These are phyloP conservation scores for Prochilodus magdalenae DNA, from an alignment of 2,113 vertebrate species.

Conservation along the genomic window DNA sequence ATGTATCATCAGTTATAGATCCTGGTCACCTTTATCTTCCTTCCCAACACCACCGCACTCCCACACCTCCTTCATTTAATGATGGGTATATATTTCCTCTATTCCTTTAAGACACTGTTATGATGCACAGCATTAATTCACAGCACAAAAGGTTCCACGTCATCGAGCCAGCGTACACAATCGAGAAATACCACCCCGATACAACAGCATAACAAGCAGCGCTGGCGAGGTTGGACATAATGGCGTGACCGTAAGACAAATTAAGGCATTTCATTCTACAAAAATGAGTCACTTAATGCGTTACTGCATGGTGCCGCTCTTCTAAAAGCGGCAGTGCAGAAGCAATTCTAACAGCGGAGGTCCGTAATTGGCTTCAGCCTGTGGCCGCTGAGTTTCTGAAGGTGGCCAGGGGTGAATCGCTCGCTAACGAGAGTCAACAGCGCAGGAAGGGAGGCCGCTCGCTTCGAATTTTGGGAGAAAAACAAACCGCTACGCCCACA, in stretches of 20 bases:
- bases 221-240: background rate
- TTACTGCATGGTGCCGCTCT: background rate
- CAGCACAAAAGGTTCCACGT: no score
- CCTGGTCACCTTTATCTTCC: no score
- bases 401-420: background rate
- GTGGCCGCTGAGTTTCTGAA: constrained; percentile 5
- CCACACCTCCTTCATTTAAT: no score
- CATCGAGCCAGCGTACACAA: no score
- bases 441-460: background rate
- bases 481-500: background rate
- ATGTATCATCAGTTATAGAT: no score
- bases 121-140: no score
- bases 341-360: constrained; percentile 9
- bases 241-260: background rate
- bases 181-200: background rate
- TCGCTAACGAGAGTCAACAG: constrained; percentile 1
- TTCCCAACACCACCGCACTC: no score
- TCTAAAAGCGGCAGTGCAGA: background rate
- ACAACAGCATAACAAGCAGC: background rate
- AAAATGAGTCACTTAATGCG: background rate
- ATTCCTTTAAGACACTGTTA: no score
- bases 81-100: no score
- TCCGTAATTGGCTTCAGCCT: constrained; percentile 11
- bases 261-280: background rate
- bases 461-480: background rate